Evolutionary conservation across 2,113 vertebrate genomes (phyloP).

Genomic region (Tragelaphus buxtoni): DNA sequence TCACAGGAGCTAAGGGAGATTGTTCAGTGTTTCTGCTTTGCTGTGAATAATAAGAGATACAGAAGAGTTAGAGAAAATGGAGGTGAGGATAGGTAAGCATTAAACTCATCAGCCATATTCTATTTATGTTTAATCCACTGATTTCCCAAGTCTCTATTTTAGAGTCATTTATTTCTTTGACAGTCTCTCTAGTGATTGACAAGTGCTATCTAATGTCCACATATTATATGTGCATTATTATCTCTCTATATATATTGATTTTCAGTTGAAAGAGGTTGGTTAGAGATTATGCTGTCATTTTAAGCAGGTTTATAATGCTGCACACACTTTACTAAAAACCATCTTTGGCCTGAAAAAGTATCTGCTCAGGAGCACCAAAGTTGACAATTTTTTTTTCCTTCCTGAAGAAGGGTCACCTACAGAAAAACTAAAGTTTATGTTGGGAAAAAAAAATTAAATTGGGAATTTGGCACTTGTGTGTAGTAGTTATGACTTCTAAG

Average conservation of each 20-base stretch:
- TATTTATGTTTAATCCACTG: not conserved
- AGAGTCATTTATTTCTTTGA: not conserved
- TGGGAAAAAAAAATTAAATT: not conserved
- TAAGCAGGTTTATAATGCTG: not conserved
- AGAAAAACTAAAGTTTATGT: slow-evolving; percentile 20
- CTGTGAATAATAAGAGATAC: not conserved
- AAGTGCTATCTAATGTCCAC: not conserved
- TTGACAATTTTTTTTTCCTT: not conserved
- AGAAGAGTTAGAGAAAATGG: not conserved
- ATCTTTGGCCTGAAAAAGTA: not conserved
- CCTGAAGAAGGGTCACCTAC: not conserved
- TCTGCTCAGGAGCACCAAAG: not conserved
- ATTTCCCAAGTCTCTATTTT: not conserved
- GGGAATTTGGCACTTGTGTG: slow-evolving; percentile 36
- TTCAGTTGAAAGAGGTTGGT: not conserved
- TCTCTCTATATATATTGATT: not conserved
- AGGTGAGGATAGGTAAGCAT: not conserved
- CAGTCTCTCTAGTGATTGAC: not conserved
- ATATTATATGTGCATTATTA: not conserved
- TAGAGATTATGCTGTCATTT: not conserved
- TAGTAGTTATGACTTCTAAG: slow-evolving; percentile 53
- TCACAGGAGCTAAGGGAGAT: not conserved
- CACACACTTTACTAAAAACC: not conserved
- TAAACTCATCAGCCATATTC: not conserved
- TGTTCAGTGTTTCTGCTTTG: not conserved